Percentiles rank a stretch among this genome's conserved stretches.
Evolutionary conservation across 2,113 vertebrate genomes (phyloP).

Genomic region (Pterocles gutturalis): DNA sequence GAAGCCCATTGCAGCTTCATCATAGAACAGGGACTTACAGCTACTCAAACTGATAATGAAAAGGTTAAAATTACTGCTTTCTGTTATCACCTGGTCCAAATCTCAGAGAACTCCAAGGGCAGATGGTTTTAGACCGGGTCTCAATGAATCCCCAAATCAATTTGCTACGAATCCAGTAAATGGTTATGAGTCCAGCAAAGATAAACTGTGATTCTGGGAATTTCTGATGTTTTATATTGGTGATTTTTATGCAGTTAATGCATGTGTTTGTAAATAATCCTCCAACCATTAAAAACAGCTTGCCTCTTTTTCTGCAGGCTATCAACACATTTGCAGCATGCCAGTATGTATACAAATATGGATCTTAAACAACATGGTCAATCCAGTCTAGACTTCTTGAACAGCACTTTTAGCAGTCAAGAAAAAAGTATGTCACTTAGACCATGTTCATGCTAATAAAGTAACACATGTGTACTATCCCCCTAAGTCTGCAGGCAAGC

Average conservation of each 20-base stretch:
- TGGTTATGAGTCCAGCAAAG: background rate
- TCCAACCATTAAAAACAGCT: constrained; percentile 15
- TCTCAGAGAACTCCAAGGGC: background rate
- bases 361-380: background rate
- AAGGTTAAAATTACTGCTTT: background rate
- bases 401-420: background rate
- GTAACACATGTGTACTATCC: background rate
- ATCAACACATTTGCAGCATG: background rate
- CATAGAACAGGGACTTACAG: background rate
- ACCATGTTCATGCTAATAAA: background rate
- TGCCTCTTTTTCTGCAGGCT: constrained; percentile 10
- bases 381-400: background rate
- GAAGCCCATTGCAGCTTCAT: background rate
- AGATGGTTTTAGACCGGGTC: background rate
- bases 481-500: background rate
- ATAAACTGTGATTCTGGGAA: background rate
- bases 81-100: background rate
- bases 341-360: background rate
- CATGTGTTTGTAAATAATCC: constrained; percentile 24
- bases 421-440: background rate
- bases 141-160: background rate
- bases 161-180: background rate
- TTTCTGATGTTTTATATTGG: background rate
- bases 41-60: background rate
- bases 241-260: background rate